Evolutionary conservation across 2,113 vertebrate genomes (phyloP).

Genomic region (Python bivittatus): DNA sequence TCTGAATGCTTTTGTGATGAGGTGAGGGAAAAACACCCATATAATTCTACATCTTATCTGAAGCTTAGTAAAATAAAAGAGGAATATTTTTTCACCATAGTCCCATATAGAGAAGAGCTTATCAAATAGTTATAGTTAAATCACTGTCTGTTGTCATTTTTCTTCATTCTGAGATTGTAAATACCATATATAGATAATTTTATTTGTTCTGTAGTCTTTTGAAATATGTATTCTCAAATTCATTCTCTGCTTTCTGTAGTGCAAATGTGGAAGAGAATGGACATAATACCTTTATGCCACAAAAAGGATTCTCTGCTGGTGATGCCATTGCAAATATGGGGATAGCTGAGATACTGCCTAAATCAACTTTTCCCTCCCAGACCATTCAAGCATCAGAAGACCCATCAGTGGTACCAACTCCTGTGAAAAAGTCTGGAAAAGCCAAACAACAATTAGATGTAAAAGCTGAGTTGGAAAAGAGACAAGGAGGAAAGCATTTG

Average conservation of each 20-base stretch:
- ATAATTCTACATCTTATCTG: background rate
- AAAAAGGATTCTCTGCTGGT: constrained; percentile 75
- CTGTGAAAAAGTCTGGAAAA: constrained; percentile 82
- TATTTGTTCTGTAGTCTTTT: constrained; percentile 3
- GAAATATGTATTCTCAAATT: background rate
- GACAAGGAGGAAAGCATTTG: constrained; percentile 93
- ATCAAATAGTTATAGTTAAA: background rate
- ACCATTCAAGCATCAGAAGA: constrained; percentile 75
- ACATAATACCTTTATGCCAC: constrained; percentile 58
- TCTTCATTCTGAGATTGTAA: constrained; percentile 35
- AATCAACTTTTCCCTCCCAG: constrained; percentile 58
- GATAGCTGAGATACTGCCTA: constrained; percentile 69
- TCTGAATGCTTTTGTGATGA: background rate
- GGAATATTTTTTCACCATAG: background rate
- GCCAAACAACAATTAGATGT: constrained; percentile 86
- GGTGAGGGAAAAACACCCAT: background rate
- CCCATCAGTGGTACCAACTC: constrained; percentile 61
- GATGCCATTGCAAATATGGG: constrained; percentile 43
- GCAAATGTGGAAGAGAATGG: constrained; percentile 80
- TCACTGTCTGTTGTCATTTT: constrained; percentile 40
- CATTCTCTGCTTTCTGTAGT: constrained; percentile 60
- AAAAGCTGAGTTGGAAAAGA: constrained; percentile 90
- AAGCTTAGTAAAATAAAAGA: background rate
- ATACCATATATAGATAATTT: constrained; percentile 18
- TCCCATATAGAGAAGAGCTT: background rate